phyloP scores from a whole-genome alignment of 2,797 vertebrate genomes.

The Pitangus sulphuratus region DNA sequence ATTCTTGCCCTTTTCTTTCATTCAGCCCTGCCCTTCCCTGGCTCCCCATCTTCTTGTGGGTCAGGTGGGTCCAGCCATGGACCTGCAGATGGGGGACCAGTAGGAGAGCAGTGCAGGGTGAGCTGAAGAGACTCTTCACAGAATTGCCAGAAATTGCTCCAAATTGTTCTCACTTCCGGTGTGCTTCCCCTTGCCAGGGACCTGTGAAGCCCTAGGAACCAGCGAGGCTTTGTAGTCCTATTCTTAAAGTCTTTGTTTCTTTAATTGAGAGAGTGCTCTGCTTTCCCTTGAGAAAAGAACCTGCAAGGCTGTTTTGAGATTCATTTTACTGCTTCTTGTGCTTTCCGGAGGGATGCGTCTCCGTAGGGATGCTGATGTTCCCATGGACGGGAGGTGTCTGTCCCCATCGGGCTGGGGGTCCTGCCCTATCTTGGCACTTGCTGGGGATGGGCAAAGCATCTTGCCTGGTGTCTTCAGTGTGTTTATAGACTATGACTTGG shows the following conservation, averaged over 20 bases:
- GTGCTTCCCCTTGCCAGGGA: not conserved
- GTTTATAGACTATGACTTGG: not conserved
- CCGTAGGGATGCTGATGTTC: fast-evolving
- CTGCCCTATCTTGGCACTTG: not conserved
- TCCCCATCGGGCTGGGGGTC: fast-evolving
- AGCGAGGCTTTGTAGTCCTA: not conserved
- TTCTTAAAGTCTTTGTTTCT: not conserved
- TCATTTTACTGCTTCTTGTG: fast-evolving
- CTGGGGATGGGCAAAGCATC: not conserved
- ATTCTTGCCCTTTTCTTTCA: not conserved
- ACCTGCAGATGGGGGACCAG: not conserved
- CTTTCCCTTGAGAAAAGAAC: not conserved
- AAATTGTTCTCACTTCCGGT: not conserved
- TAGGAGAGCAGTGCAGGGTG: not conserved
- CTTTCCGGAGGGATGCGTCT: fast-evolving
- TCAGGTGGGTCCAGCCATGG: not conserved
- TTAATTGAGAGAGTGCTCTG: not conserved
- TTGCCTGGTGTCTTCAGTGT: not conserved
- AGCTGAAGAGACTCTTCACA: not conserved
- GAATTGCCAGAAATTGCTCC: not conserved
- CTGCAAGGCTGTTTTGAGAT: not conserved
- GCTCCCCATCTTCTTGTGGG: not conserved
- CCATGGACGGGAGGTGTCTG: fast-evolving
- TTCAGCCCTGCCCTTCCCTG: not conserved
- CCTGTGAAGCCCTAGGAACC: not conserved